Base-by-base conservation (phyloP, 2,797 vertebrate genomes). In the Tragelaphus eurycerus region DNA sequence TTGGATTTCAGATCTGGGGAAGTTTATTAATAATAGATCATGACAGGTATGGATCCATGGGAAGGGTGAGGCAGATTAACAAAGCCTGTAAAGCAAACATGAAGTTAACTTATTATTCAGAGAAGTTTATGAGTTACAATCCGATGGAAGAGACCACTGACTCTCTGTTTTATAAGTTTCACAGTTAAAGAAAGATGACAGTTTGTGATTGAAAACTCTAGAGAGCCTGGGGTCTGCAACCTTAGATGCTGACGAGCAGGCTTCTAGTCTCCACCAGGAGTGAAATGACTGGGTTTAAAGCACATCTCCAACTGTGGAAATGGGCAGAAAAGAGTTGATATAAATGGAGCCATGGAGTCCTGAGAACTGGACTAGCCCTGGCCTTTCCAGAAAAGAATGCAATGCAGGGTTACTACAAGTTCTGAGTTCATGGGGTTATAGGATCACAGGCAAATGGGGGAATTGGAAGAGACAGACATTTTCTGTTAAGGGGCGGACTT, bases 401-500 rank as follows among this genome's bases (percentile, higher is more conserved):
- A 74, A 57, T 59, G 9, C 2, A 38, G 23, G 29, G 3, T 5
- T n/a, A 59, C 38, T 94, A 81, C 87, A 96, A 96, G 82, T 94
- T 83, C 54, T 54, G n/a, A 71, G 16, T 76, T 76, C 38, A 13
- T 57, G 13, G 48, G 25, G 21, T 93, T 55, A 11, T 3, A 60
- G 34, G 74, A 90, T 48, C 43, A 31, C 12, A n/a, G 54, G 34
- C 31, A 31, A 88, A 62, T 71, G 78, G n/a, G 48, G 81, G 71
- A 83, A 94, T 43, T 93, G 29, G 88, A 95, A 96, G 71, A 93
- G 48, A 59, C 71, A 67, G 78, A 89, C n/a, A 43, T 90, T 94
- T 92, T 95, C 96, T 96, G 48, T 86, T 93, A 55, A 76, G 46
- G 81, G 87, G 85, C 55, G 97, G 93, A 97, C 95, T 94, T 95